phyloP scores from a whole-genome alignment of 2,888 invertebrate genomes.

The Athalia rosae region DNA sequence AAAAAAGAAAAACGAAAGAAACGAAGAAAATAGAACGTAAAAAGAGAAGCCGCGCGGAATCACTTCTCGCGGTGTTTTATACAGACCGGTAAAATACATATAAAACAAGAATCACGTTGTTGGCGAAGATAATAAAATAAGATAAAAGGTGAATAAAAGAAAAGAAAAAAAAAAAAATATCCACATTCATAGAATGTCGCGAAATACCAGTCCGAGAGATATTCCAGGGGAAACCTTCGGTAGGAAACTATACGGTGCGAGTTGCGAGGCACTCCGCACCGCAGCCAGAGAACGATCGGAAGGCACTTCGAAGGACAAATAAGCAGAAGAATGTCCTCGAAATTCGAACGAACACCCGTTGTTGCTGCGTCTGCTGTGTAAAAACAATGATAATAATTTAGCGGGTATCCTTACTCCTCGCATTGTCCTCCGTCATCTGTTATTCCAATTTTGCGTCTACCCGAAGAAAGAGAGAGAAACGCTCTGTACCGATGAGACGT shows the following conservation, averaged over 20 bases:
- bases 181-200: slow-evolving; percentile 12
- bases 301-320: not conserved
- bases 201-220: slow-evolving; percentile 13
- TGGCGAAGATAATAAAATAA: not conserved
- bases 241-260: slow-evolving; percentile 2
- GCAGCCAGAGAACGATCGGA: not conserved
- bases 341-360: no score
- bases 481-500: no score
- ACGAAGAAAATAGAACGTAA: slow-evolving; percentile 21
- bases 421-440: no score
- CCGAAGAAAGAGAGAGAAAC: no score
- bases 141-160: not conserved
- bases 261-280: no score
- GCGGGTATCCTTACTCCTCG: no score
- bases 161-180: slow-evolving; percentile 12
- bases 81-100: slow-evolving; percentile 11
- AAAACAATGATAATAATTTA: no score
- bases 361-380: no score
- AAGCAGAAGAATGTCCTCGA: no score
- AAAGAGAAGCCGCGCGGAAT: slow-evolving; percentile 47
- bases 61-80: slow-evolving; percentile 42
- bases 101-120: not conserved
- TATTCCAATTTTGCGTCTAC: no score
- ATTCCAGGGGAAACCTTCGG: not conserved
- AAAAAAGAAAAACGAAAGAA: slow-evolving; percentile 8